These are phyloP conservation scores for Eulemur coronatus DNA, from an alignment of 2,797 vertebrate genomes.

Conservation along the genomic window DNA sequence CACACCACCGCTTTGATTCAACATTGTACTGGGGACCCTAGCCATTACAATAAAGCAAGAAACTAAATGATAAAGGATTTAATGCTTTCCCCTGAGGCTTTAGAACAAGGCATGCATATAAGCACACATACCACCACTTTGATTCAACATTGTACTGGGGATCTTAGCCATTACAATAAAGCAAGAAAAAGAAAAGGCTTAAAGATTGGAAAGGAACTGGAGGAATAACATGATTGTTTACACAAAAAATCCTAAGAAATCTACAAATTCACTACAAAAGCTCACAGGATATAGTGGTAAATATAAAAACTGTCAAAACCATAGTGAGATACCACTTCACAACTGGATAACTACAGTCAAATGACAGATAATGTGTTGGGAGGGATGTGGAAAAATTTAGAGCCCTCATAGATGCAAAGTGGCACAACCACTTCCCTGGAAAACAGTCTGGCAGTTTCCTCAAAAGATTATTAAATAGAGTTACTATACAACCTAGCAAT, in stretches of 20 bases:
- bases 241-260: slow-evolving; percentile 25
- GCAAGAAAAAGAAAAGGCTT: background rate
- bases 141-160: background rate
- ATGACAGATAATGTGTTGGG: background rate
- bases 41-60: background rate
- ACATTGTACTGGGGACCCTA: background rate
- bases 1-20: background rate
- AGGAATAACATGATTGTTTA: background rate
- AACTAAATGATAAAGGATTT: background rate
- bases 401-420: background rate
- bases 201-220: background rate
- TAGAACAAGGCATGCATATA: background rate
- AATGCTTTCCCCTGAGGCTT: slow-evolving; percentile 16
- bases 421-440: background rate
- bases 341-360: background rate
- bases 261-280: slow-evolving; percentile 33
- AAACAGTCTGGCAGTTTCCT: background rate
- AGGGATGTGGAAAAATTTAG: slow-evolving; percentile 25
- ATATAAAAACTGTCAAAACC: slow-evolving; percentile 39
- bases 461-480: slow-evolving; percentile 17
- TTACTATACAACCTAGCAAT: background rate
- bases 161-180: background rate
- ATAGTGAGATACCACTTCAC: background rate
- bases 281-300: background rate
- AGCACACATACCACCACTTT: background rate